phyloP scores from a whole-genome alignment of 2,888 invertebrate genomes.

The Theristus sp. region DNA sequence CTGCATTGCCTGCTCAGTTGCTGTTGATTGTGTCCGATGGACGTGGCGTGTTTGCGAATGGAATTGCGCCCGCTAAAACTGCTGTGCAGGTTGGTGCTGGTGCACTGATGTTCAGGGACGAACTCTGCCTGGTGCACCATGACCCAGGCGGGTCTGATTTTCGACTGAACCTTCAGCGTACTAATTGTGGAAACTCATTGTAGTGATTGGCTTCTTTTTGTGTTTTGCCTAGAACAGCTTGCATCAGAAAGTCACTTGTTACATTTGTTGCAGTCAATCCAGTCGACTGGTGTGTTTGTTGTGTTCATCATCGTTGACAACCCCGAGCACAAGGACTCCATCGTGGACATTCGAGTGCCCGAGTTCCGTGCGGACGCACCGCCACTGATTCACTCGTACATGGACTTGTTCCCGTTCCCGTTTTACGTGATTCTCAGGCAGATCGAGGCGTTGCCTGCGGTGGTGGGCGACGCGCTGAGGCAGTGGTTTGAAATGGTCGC shows the following conservation, averaged over 20 bases:
- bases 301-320: constrained; percentile 91
- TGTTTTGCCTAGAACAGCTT: no score
- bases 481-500: constrained; percentile 95
- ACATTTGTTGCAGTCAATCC: constrained; percentile 43
- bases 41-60: constrained; percentile 66
- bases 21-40: constrained; percentile 86
- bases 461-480: constrained; percentile 78
- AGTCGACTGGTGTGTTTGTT: constrained; percentile 64
- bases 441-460: constrained; percentile 51
- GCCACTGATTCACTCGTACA: constrained; percentile 53
- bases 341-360: constrained; percentile 67
- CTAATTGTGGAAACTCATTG: no score
- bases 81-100: constrained; percentile 44
- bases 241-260: no score
- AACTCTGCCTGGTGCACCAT: no score
- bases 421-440: constrained; percentile 73
- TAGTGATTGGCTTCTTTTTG: no score
- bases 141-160: no score
- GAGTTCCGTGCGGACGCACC: constrained; percentile 44
- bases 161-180: no score
- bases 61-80: constrained; percentile 52
- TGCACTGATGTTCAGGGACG: no score
- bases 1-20: constrained; percentile 47
- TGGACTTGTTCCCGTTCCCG: constrained; percentile 91
- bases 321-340: constrained; percentile 73